Conservation (phyloP, 2,888 invertebrate species). For the Neuroscelio doddi region DNA sequence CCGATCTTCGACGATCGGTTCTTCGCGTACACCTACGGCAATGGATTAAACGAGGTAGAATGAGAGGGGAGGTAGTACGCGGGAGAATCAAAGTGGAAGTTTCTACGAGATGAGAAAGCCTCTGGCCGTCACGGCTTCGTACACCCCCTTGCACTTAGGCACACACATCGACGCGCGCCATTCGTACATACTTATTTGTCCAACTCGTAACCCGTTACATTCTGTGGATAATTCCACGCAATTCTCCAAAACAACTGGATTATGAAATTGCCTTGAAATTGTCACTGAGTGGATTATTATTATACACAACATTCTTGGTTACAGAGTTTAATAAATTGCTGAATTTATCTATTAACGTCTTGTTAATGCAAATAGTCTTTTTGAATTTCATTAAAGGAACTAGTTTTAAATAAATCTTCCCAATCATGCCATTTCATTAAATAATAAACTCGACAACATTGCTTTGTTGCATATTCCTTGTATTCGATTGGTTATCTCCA, state of each 20-base stretch:
- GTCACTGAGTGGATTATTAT: slow-evolving; percentile 8
- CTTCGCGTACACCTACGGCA: slow-evolving; percentile 42
- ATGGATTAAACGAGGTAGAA: slow-evolving; percentile 37
- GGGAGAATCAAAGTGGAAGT: slow-evolving; percentile 38
- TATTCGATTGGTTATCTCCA: not conserved
- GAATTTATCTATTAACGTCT: not conserved
- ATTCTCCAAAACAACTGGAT: slow-evolving; percentile 27
- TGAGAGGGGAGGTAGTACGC: slow-evolving; percentile 10
- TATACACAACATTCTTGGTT: too few species aligned
- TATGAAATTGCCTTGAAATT: slow-evolving; percentile 18
- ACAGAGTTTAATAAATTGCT: too few species aligned
- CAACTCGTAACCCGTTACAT: slow-evolving; percentile 63
- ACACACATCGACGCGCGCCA: slow-evolving; percentile 37
- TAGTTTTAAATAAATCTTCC: too few species aligned
- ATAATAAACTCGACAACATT: too few species aligned
- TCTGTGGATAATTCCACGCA: slow-evolving; percentile 54
- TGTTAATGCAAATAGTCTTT: not conserved
- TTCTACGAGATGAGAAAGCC: slow-evolving; percentile 57
- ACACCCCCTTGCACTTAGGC: slow-evolving; percentile 52
- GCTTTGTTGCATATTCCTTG: too few species aligned
- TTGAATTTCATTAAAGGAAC: too few species aligned
- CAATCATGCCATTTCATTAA: too few species aligned
- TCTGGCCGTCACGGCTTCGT: slow-evolving; percentile 48
- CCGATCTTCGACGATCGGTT: slow-evolving; percentile 51
- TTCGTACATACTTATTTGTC: too few species aligned